A percentile compares a stretch with the other conserved stretches of the same genome.
Conservation (phyloP, 2,888 invertebrate species). For the Plagodis dolabraria region DNA sequence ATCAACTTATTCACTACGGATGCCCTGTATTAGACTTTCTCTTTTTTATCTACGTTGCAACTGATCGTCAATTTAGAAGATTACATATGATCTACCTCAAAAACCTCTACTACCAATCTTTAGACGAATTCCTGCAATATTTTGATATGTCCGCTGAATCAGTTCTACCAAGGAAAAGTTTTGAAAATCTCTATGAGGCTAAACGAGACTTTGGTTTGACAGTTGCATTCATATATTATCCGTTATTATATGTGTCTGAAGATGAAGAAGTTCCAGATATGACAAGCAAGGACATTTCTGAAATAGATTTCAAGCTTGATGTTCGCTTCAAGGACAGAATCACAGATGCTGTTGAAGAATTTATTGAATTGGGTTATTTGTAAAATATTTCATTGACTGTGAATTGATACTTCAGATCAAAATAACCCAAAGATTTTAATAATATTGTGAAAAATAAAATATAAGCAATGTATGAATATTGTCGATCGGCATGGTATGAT, state of each 20-base stretch:
- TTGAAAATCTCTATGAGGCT: constrained; percentile 48
- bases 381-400: no score
- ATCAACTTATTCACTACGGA: constrained; percentile 47
- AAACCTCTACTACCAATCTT: constrained; percentile 28
- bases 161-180: constrained; percentile 46
- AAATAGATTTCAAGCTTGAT: constrained; percentile 39
- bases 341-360: constrained; percentile 50
- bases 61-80: constrained; percentile 40
- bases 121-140: constrained; percentile 34
- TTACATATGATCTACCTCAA: constrained; percentile 48
- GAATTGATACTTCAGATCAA: no score
- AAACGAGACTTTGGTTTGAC: constrained; percentile 49
- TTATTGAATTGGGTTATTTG: constrained; percentile 44
- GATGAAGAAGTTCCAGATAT: constrained; percentile 44
- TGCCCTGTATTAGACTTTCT: constrained; percentile 31
- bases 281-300: constrained; percentile 38
- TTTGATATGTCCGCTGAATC: constrained; percentile 49
- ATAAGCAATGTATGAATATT: no score
- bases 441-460: no score
- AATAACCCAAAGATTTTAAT: no score
- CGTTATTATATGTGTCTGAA: constrained; percentile 46
- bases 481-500: no score
- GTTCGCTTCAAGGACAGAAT: constrained; percentile 42
- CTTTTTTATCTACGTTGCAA: constrained; percentile 31
- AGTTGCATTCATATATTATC: constrained; percentile 38